phyloP scores from a whole-genome alignment of 2,888 invertebrate genomes.

The Limnephilus auricula region DNA sequence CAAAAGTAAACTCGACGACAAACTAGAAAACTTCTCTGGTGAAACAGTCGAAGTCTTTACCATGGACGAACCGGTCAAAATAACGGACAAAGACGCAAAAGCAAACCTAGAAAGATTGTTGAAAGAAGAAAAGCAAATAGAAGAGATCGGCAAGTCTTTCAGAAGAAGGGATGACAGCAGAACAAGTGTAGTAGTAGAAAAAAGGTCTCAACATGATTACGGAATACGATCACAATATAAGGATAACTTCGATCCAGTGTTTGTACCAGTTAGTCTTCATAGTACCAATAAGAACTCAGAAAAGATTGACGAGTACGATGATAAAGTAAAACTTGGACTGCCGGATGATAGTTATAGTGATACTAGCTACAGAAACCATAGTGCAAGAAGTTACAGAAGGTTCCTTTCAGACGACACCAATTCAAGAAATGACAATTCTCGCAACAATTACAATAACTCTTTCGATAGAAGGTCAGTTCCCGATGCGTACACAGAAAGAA shows the following conservation, averaged over 20 bases:
- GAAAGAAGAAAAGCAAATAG: conserved; percentile 76
- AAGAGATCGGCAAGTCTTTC: conserved; percentile 75
- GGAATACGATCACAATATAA: conserved; percentile 69
- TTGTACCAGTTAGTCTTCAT: conserved; percentile 58
- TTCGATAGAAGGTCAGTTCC: not conserved
- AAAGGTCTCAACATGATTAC: conserved; percentile 73
- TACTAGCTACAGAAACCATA: conserved; percentile 22
- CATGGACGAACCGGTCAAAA: conserved; percentile 72
- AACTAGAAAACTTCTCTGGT: conserved; percentile 72
- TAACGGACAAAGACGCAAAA: conserved; percentile 70
- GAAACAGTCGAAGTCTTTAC: conserved; percentile 75
- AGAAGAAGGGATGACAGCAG: conserved; percentile 73
- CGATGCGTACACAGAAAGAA: not conserved
- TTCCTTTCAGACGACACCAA: not conserved
- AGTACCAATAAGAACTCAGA: conserved; percentile 44
- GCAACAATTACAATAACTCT: not conserved
- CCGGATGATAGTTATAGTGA: conserved; percentile 50
- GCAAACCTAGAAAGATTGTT: conserved; percentile 73
- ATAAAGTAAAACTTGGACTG: conserved; percentile 50
- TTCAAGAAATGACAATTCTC: not conserved
- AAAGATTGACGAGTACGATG: conserved; percentile 34
- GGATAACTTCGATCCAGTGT: conserved; percentile 57
- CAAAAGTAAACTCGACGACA: conserved; percentile 70
- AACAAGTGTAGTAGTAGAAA: conserved; percentile 71
- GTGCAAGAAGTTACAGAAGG: conserved; percentile 8